These are phyloP conservation scores for Anagyrus pseudococci DNA, from an alignment of 2,888 invertebrate species.

Conservation along the genomic window DNA sequence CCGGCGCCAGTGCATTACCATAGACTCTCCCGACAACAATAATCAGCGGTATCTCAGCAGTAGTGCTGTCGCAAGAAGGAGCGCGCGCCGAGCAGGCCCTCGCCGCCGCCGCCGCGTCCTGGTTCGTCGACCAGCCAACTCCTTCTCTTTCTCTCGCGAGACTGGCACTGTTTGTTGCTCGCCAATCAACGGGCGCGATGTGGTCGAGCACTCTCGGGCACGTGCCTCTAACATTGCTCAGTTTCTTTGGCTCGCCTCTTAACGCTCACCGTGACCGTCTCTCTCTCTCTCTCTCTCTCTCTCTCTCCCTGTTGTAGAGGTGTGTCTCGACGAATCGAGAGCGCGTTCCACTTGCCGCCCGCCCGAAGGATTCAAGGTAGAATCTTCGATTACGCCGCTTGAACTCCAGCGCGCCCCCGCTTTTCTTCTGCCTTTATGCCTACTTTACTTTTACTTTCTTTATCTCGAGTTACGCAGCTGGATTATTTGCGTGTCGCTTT, in stretches of 20 bases:
- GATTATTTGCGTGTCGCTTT: too few species aligned
- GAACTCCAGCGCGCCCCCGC: not conserved
- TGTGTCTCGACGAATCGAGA: not conserved
- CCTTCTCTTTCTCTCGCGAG: not conserved
- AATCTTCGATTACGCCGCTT: not conserved
- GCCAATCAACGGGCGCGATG: too few species aligned
- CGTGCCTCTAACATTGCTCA: too few species aligned
- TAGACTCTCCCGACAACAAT: constrained; percentile 5
- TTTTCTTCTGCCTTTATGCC: too few species aligned
- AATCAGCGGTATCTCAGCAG: constrained; percentile 14
- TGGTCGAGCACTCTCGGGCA: too few species aligned
- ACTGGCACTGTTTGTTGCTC: not conserved
- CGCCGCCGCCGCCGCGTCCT: constrained; percentile 47
- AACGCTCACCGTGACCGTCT: not conserved
- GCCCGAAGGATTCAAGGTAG: not conserved
- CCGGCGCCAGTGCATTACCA: too few species aligned
- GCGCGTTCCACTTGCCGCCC: not conserved
- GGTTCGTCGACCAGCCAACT: constrained; percentile 53
- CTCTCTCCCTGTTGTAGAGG: not conserved
- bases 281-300: not conserved
- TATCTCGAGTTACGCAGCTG: too few species aligned
- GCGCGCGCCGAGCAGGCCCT: constrained; percentile 19
- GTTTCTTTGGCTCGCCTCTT: too few species aligned
- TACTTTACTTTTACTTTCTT: too few species aligned
- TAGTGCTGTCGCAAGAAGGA: not conserved